Conservation (phyloP, 2,888 invertebrate genomes). For the Eristalis tenax region DNA sequence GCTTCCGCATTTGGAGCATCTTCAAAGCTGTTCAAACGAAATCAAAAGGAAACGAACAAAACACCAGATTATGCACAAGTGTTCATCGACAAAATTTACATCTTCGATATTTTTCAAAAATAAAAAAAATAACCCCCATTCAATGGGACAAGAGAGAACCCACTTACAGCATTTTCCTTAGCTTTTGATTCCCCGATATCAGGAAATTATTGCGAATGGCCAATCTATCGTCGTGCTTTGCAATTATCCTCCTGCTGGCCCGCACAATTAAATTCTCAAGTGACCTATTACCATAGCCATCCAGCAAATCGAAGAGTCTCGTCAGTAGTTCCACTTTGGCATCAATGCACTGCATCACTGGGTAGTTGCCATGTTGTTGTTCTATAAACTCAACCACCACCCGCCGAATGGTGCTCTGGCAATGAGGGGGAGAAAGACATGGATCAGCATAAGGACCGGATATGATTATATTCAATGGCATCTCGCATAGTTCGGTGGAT, state of each 20-base stretch:
- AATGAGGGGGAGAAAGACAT: not conserved
- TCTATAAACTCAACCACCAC: slow-evolving; percentile 61
- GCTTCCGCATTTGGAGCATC: slow-evolving; percentile 68
- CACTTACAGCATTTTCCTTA: slow-evolving; percentile 55
- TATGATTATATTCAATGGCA: slow-evolving; percentile 11
- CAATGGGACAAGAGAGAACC: slow-evolving; percentile 7
- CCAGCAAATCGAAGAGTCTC: slow-evolving; percentile 62
- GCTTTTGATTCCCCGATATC: slow-evolving; percentile 21
- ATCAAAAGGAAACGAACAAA: slow-evolving; percentile 15
- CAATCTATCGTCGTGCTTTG: slow-evolving; percentile 51
- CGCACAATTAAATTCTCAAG: slow-evolving; percentile 67
- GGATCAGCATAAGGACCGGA: not conserved
- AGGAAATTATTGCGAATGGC: slow-evolving; percentile 54
- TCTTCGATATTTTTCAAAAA: not conserved
- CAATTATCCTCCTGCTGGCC: slow-evolving; percentile 59
- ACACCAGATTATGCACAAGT: slow-evolving; percentile 24
- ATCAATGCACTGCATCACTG: slow-evolving; percentile 57
- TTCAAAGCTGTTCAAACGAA: slow-evolving; percentile 71
- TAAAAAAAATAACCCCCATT: slow-evolving; percentile 16
- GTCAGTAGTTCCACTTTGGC: slow-evolving; percentile 61
- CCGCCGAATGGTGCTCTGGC: slow-evolving; percentile 52
- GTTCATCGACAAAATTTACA: slow-evolving; percentile 67
- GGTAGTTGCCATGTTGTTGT: slow-evolving; percentile 35
- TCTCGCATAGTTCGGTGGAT: not conserved
- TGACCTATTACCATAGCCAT: slow-evolving; percentile 63